Percentiles rank a stretch among this genome's conserved stretches.
phyloP scores from a whole-genome alignment of 2,888 invertebrate genomes.

The Drosophila gaucha region DNA sequence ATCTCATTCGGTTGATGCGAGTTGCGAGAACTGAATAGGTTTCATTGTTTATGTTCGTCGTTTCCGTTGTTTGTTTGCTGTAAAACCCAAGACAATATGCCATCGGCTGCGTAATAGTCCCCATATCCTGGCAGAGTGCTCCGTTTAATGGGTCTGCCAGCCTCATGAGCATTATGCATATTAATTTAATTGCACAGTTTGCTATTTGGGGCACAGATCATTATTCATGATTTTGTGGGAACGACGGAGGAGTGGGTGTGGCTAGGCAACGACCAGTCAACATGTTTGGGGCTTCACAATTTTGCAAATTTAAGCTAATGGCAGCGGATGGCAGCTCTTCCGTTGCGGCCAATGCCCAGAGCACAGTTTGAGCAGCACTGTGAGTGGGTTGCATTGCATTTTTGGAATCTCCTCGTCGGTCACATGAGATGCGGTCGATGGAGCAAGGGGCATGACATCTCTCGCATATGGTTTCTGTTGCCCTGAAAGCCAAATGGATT shows the following conservation, averaged over 20 bases:
- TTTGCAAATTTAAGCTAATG: slow-evolving; percentile 56
- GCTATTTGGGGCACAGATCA: slow-evolving; percentile 49
- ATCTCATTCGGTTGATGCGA: neutral
- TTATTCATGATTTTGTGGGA: slow-evolving; percentile 58
- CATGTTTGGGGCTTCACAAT: slow-evolving; percentile 8
- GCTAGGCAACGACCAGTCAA: slow-evolving; percentile 7
- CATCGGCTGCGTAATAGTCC: slow-evolving; percentile 2
- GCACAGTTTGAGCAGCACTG: slow-evolving; percentile 31
- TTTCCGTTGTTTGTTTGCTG: neutral
- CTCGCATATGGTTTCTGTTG: slow-evolving; percentile 12
- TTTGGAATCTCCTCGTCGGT: no score
- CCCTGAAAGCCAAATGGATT: slow-evolving; percentile 49
- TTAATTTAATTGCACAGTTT: slow-evolving; percentile 63
- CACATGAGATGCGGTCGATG: slow-evolving; percentile 22
- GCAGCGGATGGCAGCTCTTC: slow-evolving; percentile 40
- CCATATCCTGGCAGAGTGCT: slow-evolving; percentile 1
- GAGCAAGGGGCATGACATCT: neutral
- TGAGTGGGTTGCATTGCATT: slow-evolving; percentile 39
- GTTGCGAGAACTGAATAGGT: neutral
- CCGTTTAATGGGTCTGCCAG: slow-evolving; percentile 33
- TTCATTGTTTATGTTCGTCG: neutral
- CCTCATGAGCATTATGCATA: slow-evolving; percentile 50
- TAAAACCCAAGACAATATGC: neutral
- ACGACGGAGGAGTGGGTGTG: neutral
- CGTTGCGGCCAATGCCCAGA: no score